phyloP scores from a whole-genome alignment of 2,888 invertebrate species.

The Aporophyla lueneburgensis region DNA sequence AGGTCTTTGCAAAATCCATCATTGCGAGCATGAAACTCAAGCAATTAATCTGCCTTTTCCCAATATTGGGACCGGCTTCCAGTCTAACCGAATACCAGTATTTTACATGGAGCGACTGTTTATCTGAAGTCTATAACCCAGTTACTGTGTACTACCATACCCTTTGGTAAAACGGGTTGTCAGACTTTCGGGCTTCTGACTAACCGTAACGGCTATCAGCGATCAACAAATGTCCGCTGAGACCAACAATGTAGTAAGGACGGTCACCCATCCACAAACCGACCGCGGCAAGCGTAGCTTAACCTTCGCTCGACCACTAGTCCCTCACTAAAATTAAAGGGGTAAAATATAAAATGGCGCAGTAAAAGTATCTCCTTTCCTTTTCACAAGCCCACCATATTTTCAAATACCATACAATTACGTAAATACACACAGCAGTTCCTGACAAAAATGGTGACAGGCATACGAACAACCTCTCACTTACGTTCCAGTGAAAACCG shows the following conservation, averaged over 20 bases:
- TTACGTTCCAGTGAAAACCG: constrained; percentile 16
- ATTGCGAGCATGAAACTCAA: no score
- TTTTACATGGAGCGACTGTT: neutral
- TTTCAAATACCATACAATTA: constrained; percentile 3
- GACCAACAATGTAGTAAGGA: no score
- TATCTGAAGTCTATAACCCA: neutral
- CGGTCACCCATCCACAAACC: no score
- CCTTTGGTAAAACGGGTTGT: neutral
- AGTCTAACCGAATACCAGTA: neutral
- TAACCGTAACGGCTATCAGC: neutral
- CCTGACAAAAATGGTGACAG: constrained; percentile 37
- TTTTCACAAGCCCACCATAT: neutral
- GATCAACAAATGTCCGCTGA: neutral
- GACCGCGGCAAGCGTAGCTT: neutral
- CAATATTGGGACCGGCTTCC: no score
- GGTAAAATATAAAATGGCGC: neutral
- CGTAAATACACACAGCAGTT: constrained; percentile 21
- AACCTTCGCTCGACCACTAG: neutral
- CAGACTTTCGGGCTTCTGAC: neutral
- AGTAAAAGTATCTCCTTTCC: neutral
- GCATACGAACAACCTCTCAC: constrained; percentile 45
- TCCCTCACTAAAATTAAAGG: no score
- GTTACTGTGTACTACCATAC: neutral
- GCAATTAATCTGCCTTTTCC: no score
- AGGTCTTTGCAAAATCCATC: no score